Evolutionary conservation across 2,113 vertebrate genomes (phyloP).

Genomic region (Heloderma charlesbogerti): DNA sequence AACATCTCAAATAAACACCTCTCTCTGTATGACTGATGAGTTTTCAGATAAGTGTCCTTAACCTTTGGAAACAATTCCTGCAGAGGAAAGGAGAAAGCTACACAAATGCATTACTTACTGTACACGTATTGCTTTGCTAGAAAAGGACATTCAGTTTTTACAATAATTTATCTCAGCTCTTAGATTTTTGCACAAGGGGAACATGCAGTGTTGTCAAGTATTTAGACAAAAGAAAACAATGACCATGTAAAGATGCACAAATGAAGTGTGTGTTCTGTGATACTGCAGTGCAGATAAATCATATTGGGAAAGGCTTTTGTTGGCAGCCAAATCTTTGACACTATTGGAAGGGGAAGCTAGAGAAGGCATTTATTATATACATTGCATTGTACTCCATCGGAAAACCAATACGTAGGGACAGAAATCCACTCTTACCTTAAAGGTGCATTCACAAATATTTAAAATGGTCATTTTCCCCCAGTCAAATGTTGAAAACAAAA

Average conservation of each 20-base stretch:
- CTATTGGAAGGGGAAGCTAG: not conserved
- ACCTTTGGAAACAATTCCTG: constrained; percentile 18
- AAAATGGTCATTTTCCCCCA: not conserved
- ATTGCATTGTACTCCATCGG: not conserved
- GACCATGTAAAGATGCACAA: not conserved
- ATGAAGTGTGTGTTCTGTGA: not conserved
- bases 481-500: not conserved
- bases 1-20: constrained; percentile 16
- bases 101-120: not conserved
- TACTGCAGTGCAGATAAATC: not conserved
- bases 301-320: not conserved
- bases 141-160: not conserved
- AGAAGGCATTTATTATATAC: not conserved
- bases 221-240: not conserved
- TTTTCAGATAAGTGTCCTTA: constrained; percentile 23
- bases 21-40: not conserved
- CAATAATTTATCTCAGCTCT: not conserved
- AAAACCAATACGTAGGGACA: not conserved
- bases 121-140: not conserved
- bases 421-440: not conserved
- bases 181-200: not conserved
- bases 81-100: not conserved
- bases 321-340: not conserved
- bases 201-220: constrained; percentile 4
- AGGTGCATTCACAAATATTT: not conserved